phyloP scores from a whole-genome alignment of 37 sponge, comb jelly and placozoan species.

The Geodia barretti region DNA sequence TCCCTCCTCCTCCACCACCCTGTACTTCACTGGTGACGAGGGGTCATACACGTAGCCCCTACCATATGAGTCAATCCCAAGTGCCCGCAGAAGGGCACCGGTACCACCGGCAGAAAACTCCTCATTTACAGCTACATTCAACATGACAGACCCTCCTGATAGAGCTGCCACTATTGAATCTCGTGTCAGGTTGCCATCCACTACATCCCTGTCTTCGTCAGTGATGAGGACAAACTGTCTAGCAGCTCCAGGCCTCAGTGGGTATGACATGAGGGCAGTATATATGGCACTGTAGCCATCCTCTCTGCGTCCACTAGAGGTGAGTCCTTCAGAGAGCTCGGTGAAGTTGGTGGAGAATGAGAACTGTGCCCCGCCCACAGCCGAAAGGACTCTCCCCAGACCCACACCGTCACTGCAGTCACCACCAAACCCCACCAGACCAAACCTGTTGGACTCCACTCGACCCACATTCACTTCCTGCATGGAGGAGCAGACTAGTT shows the following conservation, averaged over 20 bases:
- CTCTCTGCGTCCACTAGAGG: constrained; percentile 38
- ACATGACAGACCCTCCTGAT: neutral
- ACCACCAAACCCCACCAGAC: constrained; percentile 76
- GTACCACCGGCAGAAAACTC: constrained; percentile 10
- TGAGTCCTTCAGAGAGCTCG: constrained; percentile 7
- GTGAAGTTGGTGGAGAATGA: constrained; percentile 12
- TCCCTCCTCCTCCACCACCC: constrained; percentile 10
- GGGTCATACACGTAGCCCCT: constrained; percentile 57
- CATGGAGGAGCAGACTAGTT: too few species aligned
- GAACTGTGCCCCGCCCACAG: neutral
- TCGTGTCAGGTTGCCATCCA: constrained; percentile 20
- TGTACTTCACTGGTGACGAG: neutral
- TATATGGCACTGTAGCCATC: constrained; percentile 78
- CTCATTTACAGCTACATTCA: constrained; percentile 68
- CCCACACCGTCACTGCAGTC: neutral
- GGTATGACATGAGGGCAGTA: constrained; percentile 36
- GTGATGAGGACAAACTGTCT: constrained; percentile 70
- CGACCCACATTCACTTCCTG: constrained; percentile 15
- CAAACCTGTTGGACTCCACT: constrained; percentile 44
- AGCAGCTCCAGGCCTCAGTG: constrained; percentile 20
- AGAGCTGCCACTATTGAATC: constrained; percentile 22
- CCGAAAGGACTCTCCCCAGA: constrained; percentile 2
- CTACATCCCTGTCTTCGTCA: constrained; percentile 68
- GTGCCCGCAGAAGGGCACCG: constrained; percentile 11
- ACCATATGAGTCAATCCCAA: constrained; percentile 41